Base-by-base conservation (phyloP, 2,797 vertebrate species). In the Rhynchotus rufescens region DNA sequence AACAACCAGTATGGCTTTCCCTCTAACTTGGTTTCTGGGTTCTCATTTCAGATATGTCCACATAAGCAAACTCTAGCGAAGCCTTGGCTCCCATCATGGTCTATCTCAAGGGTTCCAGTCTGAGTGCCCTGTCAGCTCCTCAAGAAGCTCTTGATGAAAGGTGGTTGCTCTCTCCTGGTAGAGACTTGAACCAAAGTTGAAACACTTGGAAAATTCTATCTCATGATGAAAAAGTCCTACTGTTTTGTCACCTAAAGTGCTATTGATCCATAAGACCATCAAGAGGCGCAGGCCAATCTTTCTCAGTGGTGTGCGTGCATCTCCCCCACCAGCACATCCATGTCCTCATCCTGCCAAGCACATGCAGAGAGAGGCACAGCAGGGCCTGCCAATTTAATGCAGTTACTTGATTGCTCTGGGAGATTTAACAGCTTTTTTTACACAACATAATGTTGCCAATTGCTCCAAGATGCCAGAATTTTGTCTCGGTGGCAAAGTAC, bases 111-210 rank as follows among this genome's bases (percentile, higher is more conserved):
- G 74, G 49, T 30, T 51, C 56, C 21, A 78, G 10, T 47, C 86
- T 44, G 38, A 28, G 54, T 23, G 26, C 4, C 2, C 10, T 28
- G 15, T 10, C 22, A 54, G 38, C 12, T 13, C 44, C 45, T 69
- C 26, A 26, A 54, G 30, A 17, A 0, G 3, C 22, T 79, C 21
- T 60, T 4, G 0, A 21, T 81, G 77, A 84, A 73, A 81, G 36
- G 32, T 17, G 6, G 38, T 59, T 90, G 78, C 89, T 83, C 71
- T 20, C 89, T 93, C 81, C 77, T 84, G 82, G 92, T 79, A 65
- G 10, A 86, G 32, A 40, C n/a, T 66, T 25, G 80, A 83, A 85
- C 12, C 42, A 25, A 71, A 76, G 21, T 51, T 60, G 32, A 75
- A 91, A 74, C 30, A 62, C n/a, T 44, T 38, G 3, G 3, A 5